These are phyloP conservation scores for Takifugu bimaculatus DNA, from an alignment of 2,113 vertebrate genomes.

Conservation along the genomic window DNA sequence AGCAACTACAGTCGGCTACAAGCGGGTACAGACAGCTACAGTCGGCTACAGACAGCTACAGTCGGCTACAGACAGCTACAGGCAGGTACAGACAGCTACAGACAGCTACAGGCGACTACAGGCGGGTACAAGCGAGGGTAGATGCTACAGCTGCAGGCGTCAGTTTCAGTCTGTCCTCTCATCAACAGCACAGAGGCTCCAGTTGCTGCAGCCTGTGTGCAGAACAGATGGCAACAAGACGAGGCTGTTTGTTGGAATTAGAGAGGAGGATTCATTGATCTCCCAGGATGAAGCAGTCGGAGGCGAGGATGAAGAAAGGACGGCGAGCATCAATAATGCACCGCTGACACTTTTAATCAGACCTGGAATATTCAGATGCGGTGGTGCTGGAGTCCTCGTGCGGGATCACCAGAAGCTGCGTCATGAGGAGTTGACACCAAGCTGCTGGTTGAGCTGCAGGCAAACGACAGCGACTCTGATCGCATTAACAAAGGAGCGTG, in stretches of 20 bases:
- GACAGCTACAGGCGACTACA: slow-evolving; percentile 3
- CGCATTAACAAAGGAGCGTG: slow-evolving; percentile 5
- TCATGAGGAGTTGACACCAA: neutral
- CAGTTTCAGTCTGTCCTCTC: slow-evolving; percentile 56
- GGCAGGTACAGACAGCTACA: no score
- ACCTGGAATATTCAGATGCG: no score
- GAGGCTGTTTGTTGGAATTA: slow-evolving; percentile 64
- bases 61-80: no score
- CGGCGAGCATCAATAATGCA: slow-evolving; percentile 58
- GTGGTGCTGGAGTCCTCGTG: neutral
- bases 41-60: no score
- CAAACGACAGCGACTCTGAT: slow-evolving; percentile 27
- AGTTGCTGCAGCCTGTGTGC: slow-evolving; percentile 15
- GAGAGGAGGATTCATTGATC: slow-evolving; percentile 55
- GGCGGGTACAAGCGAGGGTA: slow-evolving; percentile 36
- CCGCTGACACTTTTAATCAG: no score
- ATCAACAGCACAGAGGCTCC: slow-evolving; percentile 45
- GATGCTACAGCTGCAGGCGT: slow-evolving; percentile 56
- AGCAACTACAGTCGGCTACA: no score
- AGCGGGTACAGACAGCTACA: no score
- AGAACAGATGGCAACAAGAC: slow-evolving; percentile 59
- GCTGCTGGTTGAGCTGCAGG: slow-evolving; percentile 22
- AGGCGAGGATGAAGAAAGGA: slow-evolving; percentile 28
- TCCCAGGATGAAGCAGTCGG: slow-evolving; percentile 51
- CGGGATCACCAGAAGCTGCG: slow-evolving; percentile 5